A percentile compares a stretch with the other conserved stretches of the same genome.
phyloP scores from a whole-genome alignment of 2,888 invertebrate genomes.

The Smittia aterrima region DNA sequence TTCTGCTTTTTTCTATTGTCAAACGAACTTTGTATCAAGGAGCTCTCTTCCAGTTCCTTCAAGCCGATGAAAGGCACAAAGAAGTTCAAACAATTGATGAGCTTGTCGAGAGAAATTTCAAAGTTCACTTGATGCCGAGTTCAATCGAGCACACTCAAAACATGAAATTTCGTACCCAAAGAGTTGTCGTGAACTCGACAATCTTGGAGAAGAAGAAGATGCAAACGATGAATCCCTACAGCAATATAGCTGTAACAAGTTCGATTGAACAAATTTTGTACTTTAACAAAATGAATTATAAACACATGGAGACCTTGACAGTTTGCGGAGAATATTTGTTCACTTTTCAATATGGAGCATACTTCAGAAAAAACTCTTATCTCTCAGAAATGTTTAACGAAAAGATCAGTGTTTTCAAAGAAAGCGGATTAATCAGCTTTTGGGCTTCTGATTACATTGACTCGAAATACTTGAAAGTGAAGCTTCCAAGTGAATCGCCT shows the following conservation, averaged over 20 bases:
- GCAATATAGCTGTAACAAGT: not conserved
- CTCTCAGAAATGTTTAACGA: not conserved
- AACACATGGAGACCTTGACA: not conserved
- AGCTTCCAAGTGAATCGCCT: not conserved
- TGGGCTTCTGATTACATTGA: conserved; percentile 31
- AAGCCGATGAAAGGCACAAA: not conserved
- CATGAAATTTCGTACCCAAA: conserved; percentile 25
- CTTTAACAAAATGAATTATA: conserved; percentile 17
- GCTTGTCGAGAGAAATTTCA: conserved; percentile 3
- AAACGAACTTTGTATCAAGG: conserved; percentile 32
- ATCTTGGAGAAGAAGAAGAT: not conserved
- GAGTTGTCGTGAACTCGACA: not conserved
- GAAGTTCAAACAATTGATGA: conserved; percentile 23
- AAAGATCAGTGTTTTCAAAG: not conserved
- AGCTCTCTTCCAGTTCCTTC: conserved; percentile 30
- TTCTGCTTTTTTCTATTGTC: conserved; percentile 27
- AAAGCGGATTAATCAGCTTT: conserved; percentile 17
- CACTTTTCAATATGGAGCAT: conserved; percentile 30
- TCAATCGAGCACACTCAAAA: conserved; percentile 32
- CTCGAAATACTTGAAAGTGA: conserved; percentile 3
- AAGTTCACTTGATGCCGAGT: conserved; percentile 4
- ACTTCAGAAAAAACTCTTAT: conserved; percentile 35
- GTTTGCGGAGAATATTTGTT: conserved; percentile 32
- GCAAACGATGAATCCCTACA: conserved; percentile 10
- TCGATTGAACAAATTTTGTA: conserved; percentile 26